phyloP scores from a whole-genome alignment of 2,113 vertebrate genomes.

The Neogale vison region DNA sequence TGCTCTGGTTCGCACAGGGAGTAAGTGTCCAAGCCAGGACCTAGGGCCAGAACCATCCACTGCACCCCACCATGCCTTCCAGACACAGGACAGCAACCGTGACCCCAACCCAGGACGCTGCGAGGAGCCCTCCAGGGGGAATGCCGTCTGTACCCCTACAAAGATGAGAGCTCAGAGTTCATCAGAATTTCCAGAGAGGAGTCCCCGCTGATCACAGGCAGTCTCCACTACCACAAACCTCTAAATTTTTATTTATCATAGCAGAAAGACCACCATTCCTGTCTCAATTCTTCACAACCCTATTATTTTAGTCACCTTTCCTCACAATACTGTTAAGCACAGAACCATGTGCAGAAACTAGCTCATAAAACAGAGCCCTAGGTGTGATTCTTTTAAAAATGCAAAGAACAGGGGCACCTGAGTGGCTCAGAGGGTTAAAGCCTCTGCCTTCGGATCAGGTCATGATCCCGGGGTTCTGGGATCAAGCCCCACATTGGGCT shows the following conservation, averaged over 20 bases:
- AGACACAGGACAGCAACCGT: neutral
- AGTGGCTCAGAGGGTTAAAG: too few relatives aligned
- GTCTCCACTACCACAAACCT: neutral
- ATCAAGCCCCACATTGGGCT: too few relatives aligned
- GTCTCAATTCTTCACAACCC: conserved; percentile 1
- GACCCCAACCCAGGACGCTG: neutral
- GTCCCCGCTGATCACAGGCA: neutral
- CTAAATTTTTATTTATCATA: neutral
- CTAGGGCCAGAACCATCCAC: too few relatives aligned
- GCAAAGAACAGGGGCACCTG: neutral
- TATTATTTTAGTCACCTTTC: neutral
- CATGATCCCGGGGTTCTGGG: too few relatives aligned
- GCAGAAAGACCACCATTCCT: neutral
- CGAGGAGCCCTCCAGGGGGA: neutral
- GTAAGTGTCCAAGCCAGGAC: neutral
- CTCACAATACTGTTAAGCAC: neutral
- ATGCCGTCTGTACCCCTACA: neutral
- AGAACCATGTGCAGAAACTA: neutral
- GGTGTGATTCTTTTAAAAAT: neutral
- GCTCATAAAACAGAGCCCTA: neutral
- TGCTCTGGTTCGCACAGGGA: neutral
- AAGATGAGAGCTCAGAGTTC: neutral
- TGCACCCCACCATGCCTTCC: neutral
- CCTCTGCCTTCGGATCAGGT: too few relatives aligned
- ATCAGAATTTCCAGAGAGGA: neutral